Conservation (phyloP, 2,888 invertebrate genomes). For the Coleophora deauratella region DNA sequence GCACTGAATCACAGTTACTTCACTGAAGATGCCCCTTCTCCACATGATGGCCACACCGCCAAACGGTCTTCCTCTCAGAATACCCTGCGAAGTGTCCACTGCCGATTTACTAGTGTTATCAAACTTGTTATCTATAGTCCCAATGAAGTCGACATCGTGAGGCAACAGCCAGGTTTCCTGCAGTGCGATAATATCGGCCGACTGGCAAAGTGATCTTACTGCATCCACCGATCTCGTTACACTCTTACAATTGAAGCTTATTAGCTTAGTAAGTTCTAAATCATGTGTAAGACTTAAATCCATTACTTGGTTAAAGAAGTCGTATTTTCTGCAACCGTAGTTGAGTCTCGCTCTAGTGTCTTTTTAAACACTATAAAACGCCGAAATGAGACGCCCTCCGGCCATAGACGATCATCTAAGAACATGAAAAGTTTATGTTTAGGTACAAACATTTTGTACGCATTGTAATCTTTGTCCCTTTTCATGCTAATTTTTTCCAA, state of each 20-base stretch:
- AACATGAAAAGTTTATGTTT: slow-evolving; percentile 9
- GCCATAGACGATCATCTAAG: slow-evolving; percentile 10
- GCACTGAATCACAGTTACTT: slow-evolving; percentile 11
- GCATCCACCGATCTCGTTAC: slow-evolving; percentile 8
- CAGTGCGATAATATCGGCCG: background rate
- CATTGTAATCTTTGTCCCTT: slow-evolving; percentile 4
- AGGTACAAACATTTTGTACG: slow-evolving; percentile 9
- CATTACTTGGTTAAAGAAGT: no score
- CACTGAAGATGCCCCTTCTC: slow-evolving; percentile 11
- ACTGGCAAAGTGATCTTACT: slow-evolving; percentile 3
- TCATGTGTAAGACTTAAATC: no score
- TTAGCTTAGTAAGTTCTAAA: background rate
- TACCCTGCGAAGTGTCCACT: slow-evolving; percentile 14
- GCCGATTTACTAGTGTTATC: slow-evolving; percentile 16
- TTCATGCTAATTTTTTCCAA: slow-evolving; percentile 8
- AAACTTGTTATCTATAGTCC: slow-evolving; percentile 12
- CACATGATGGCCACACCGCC: slow-evolving; percentile 19
- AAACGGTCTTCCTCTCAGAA: slow-evolving; percentile 12
- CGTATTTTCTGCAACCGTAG: no score
- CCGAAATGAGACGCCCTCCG: slow-evolving; percentile 7
- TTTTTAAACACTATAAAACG: slow-evolving; percentile 4
- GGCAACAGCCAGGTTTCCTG: slow-evolving; percentile 11
- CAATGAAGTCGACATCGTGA: slow-evolving; percentile 15
- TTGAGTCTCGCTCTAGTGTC: no score
- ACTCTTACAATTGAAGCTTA: slow-evolving; percentile 15